Conservation (phyloP, 2,888 invertebrate genomes). For the Calephelis perditalis region DNA sequence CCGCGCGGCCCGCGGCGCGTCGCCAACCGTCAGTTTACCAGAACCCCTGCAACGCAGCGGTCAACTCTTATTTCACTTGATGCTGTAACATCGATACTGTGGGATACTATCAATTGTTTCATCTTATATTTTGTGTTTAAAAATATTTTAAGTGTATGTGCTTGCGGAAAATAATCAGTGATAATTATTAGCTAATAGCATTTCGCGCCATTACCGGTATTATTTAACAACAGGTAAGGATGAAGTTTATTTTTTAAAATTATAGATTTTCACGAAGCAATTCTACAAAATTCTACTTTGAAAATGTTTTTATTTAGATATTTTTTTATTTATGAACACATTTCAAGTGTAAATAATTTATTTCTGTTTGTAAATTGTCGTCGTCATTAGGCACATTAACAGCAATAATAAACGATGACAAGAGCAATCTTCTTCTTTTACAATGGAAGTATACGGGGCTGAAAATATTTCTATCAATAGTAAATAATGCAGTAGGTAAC, state of each 20-base stretch:
- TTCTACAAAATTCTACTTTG: background rate
- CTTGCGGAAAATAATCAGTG: conserved; percentile 44
- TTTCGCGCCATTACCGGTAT: conserved; percentile 49
- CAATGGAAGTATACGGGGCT: background rate
- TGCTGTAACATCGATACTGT: conserved; percentile 25
- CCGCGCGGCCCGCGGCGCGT: conserved; percentile 26
- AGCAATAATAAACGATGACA: background rate
- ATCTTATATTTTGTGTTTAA: conserved; percentile 22
- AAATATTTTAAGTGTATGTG: conserved; percentile 44
- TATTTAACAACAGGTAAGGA: conserved; percentile 58
- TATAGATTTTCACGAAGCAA: background rate
- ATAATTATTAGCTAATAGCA: conserved; percentile 40
- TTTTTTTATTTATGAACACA: no score
- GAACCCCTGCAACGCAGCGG: conserved; percentile 68
- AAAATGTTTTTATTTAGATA: no score
- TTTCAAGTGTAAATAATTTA: no score
- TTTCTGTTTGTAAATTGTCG: no score
- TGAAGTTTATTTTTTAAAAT: background rate
- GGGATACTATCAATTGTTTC: conserved; percentile 21
- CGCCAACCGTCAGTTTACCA: conserved; percentile 49
- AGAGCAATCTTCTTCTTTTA: background rate
- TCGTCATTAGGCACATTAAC: no score
- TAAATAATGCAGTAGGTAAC: conserved; percentile 25
- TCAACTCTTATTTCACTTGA: conserved; percentile 35
- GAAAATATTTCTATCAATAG: conserved; percentile 9